Percentiles rank a stretch among this genome's conserved stretches.
Evolutionary conservation across 2,888 invertebrate species (phyloP).

Genomic region (Troides oblongomaculatus): DNA sequence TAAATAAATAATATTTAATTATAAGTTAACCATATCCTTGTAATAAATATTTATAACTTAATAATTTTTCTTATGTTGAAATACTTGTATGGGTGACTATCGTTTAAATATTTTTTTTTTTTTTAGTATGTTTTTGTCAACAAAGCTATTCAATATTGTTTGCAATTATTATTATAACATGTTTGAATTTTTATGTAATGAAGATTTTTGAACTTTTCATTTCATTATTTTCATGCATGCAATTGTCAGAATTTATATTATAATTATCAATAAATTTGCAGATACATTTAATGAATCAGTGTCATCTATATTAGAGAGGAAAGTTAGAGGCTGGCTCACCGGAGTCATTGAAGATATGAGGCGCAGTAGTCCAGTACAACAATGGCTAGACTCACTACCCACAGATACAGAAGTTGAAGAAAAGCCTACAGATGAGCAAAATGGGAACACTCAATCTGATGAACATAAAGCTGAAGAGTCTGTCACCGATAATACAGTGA

Average conservation of each 20-base stretch:
- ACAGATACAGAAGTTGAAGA: conserved; percentile 46
- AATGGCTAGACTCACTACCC: conserved; percentile 87
- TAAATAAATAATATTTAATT: too few relatives aligned
- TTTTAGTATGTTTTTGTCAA: too few relatives aligned
- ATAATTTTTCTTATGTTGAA: too few relatives aligned
- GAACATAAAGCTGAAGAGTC: conserved; percentile 63
- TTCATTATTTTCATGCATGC: not conserved
- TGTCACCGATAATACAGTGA: conserved; percentile 60
- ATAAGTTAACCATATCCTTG: too few relatives aligned
- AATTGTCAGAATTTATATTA: too few relatives aligned
- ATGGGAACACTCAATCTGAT: conserved; percentile 52
- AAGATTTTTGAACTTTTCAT: not conserved
- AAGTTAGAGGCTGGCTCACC: conserved; percentile 73
- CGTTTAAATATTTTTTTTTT: too few relatives aligned
- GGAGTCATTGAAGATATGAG: conserved; percentile 80
- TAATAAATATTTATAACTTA: too few relatives aligned
- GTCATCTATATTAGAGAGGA: conserved; percentile 69
- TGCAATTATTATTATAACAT: not conserved
- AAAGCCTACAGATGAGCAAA: conserved; percentile 40
- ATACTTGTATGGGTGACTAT: too few relatives aligned
- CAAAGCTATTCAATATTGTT: not conserved
- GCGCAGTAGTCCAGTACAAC: conserved; percentile 85
- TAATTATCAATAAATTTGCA: conserved; percentile 38
- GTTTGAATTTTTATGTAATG: not conserved
- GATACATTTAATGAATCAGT: conserved; percentile 73